Evolutionary conservation across 2,113 vertebrate species (phyloP).

Genomic region (Capra hircus): DNA sequence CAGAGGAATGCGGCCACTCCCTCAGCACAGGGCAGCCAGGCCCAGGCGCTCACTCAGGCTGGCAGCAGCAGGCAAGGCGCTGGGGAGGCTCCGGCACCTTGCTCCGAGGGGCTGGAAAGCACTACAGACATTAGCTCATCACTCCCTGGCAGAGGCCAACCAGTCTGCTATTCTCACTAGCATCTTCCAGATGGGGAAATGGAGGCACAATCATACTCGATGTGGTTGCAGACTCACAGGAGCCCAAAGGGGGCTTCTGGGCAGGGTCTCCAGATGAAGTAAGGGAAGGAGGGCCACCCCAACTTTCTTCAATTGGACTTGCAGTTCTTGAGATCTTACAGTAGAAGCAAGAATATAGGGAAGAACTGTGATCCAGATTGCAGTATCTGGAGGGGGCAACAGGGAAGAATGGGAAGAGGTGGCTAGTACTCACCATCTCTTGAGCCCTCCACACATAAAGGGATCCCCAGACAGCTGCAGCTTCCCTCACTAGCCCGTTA

Average conservation of each 20-base stretch:
- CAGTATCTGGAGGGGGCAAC: neutral
- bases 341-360: neutral
- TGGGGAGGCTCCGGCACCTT: slow-evolving; percentile 55
- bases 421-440: neutral
- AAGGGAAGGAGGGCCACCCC: neutral
- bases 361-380: neutral
- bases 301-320: neutral
- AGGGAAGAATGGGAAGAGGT: neutral
- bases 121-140: slow-evolving; percentile 68
- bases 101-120: slow-evolving; percentile 60
- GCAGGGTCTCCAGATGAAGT: neutral
- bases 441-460: neutral
- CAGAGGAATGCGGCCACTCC: slow-evolving; percentile 52
- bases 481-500: neutral
- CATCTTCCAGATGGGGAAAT: slow-evolving; percentile 65
- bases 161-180: slow-evolving; percentile 56
- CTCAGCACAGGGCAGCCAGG: slow-evolving; percentile 2
- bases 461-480: neutral
- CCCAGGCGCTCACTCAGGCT: slow-evolving; percentile 34
- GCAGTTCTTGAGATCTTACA: neutral
- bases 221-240: neutral
- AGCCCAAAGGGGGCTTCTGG: neutral
- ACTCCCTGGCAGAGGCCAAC: slow-evolving; percentile 58
- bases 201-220: slow-evolving; percentile 41
- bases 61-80: neutral